Evolutionary conservation across 2,888 invertebrate species (phyloP).

Genomic region (Margaritifera margaritifera): DNA sequence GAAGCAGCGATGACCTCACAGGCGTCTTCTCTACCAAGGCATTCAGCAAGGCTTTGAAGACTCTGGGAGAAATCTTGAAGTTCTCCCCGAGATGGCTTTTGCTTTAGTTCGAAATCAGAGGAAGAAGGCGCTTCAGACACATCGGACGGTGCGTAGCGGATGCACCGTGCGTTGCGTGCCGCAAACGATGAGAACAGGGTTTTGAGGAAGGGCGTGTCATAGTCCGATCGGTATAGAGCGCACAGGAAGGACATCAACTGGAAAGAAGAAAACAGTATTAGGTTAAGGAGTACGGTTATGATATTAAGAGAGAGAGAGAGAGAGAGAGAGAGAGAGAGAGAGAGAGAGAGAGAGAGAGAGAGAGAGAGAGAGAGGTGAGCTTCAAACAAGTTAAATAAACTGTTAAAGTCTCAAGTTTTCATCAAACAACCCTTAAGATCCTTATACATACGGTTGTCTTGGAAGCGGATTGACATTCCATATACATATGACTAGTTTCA

Average conservation of each 20-base stretch:
- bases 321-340: too few species aligned
- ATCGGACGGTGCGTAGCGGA: slow-evolving; percentile 30
- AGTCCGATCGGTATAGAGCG: slow-evolving; percentile 52
- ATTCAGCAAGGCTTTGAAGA: slow-evolving; percentile 56
- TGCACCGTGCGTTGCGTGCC: slow-evolving; percentile 39
- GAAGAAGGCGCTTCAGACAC: slow-evolving; percentile 20
- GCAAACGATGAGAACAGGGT: slow-evolving; percentile 48
- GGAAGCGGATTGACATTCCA: too few species aligned
- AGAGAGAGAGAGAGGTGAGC: too few species aligned
- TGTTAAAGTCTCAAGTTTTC: too few species aligned
- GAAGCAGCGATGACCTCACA: slow-evolving; percentile 33
- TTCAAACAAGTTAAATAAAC: too few species aligned
- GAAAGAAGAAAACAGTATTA: neutral
- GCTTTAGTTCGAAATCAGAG: slow-evolving; percentile 17
- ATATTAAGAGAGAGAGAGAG: too few species aligned
- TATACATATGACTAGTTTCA: too few species aligned
- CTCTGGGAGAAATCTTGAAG: slow-evolving; percentile 50
- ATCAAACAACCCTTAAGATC: too few species aligned
- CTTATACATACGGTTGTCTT: too few species aligned
- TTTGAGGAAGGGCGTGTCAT: slow-evolving; percentile 40
- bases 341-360: too few species aligned
- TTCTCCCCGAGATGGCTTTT: slow-evolving; percentile 37
- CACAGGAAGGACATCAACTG: slow-evolving; percentile 53
- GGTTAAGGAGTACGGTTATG: too few species aligned
- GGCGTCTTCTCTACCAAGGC: slow-evolving; percentile 44